Base-by-base conservation (phyloP, 2,797 vertebrate genomes). In the Acridotheres tristis region DNA sequence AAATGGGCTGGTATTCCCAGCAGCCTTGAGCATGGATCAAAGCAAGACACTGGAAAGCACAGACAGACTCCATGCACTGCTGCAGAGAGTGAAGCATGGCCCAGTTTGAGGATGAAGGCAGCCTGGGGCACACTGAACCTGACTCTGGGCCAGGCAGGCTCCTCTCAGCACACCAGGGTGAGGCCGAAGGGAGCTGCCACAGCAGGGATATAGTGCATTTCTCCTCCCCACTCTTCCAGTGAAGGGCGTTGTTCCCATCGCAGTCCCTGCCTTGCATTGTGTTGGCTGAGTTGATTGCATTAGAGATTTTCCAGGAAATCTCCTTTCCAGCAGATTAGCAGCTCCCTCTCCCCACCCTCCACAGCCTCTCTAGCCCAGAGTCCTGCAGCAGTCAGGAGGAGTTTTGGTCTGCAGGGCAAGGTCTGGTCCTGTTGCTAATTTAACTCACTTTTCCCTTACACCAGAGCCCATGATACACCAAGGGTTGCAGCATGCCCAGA, bases 391-490 rank as follows among this genome's bases (percentile, higher is more conserved):
- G 26, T 14, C 21, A 62, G 51, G 38, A 83, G n/a, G 27, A 68
- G 25, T 22, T 94, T 63, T 50, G 45, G 53, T n/a, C 20, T 71
- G 23, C 26, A 55, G 36, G n/a, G 11, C 1, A 2, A 73, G 11
- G 36, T 43, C 47, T 62, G 59, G 9, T 21, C 22, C 18, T 69
- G 9, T 6, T n/a, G 43, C 30, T 74, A 26, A 40, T 65, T 72
- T 67, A 74, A 72, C 61, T 59, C n/a, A 54, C 16, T 58, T 89
- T 50, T 76, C 68, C 30, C 40, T 8, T 79, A 27, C 22, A 14
- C 22, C 54, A 29, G 7, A 62, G 11, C n/a, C 55, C 3, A 1
- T 0, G 1, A 36, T 7, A 7, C 47, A 42, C 29, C 0, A 2
- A 43, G 16, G 20, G 13, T 1, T 73, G 40, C 61, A 88, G 40